Percentiles rank a stretch among this genome's conserved stretches.
These are phyloP conservation scores for Aculops lycopersici DNA, from an alignment of 1,140 invertebrate species.

Conservation along the genomic window DNA sequence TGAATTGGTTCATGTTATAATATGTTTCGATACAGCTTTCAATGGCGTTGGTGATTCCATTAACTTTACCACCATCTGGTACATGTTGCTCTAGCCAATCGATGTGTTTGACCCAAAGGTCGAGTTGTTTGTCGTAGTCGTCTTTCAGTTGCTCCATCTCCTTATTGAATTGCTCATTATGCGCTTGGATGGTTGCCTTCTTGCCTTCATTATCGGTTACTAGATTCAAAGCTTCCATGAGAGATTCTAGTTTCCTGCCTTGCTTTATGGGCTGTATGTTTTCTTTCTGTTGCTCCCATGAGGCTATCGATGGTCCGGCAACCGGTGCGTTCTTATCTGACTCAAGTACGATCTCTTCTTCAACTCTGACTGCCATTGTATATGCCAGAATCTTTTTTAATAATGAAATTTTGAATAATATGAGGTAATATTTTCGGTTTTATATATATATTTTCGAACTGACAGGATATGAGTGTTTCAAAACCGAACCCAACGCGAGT, in stretches of 20 bases:
- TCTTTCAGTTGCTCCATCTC: not conserved
- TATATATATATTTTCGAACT: too few species aligned
- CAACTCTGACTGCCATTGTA: too few species aligned
- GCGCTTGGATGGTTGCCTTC: not conserved
- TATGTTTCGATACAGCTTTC: constrained; percentile 3
- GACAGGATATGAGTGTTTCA: too few species aligned
- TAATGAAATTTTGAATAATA: too few species aligned
- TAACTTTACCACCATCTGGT: constrained; percentile 3
- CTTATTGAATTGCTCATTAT: not conserved
- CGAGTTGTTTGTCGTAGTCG: not conserved
- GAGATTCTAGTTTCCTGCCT: not conserved
- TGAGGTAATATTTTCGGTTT: too few species aligned
- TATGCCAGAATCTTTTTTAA: too few species aligned
- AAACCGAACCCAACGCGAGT: too few species aligned
- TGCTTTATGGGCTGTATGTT: not conserved
- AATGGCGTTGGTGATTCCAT: not conserved
- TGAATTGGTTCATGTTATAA: constrained; percentile 1
- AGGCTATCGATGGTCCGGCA: too few species aligned
- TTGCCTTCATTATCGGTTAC: not conserved
- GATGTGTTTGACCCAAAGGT: constrained; percentile 3
- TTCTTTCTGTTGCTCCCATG: constrained; percentile 1
- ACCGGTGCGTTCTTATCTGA: too few species aligned
- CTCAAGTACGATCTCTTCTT: too few species aligned
- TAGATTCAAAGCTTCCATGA: not conserved
- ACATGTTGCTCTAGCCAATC: constrained; percentile 7